Base-by-base conservation (phyloP, 2,888 invertebrate species). In the Ophion ellenae region DNA sequence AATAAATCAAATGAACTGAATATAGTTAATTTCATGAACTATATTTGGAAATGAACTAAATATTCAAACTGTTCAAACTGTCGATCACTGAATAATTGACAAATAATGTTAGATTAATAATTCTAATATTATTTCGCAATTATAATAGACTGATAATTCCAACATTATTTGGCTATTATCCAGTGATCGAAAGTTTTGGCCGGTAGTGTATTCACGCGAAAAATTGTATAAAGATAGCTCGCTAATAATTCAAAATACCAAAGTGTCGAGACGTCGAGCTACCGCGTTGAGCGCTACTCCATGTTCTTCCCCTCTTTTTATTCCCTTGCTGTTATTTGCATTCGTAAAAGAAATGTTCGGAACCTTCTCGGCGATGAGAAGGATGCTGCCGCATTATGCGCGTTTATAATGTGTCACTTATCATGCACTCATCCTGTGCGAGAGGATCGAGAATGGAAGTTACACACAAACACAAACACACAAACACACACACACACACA, bases 321-420 rank as follows among this genome's bases (percentile, higher is more conserved):
- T 53, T 53, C 53, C 17, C 53, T 14, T 17, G 53, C 80, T 82
- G 86, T 86, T 79, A 90, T 90, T 90, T 90, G 87, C 88, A 88
- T 89, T 87, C 76, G 81, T 86, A 84, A 89, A 89, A 88, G 17
- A 89, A 45, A 64, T 87, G 77, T 75, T 73, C 61, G 77, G 79
- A 47, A 17, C 66, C 59, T 28, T 20, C 3, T 11, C 9, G 53
- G 53, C 53, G 53, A 53, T n/a, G 67, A 74, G 59, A 81, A 74
- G 7, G 77, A 20, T 74, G 57, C 81, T 79, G 63, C 78, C 24
- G 61, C 45, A 61, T 53, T 53, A 53, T 53, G 53, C 53, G 63
- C 69, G 73, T 81, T 77, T 77, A 88, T 90, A 90, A 91, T 89
- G 90, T 89, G 89, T 90, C 89, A 89, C 87, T 89, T 88, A 87